These are phyloP conservation scores for Trinorchestia longiramus DNA, from an alignment of 1,140 invertebrate genomes.

Conservation along the genomic window DNA sequence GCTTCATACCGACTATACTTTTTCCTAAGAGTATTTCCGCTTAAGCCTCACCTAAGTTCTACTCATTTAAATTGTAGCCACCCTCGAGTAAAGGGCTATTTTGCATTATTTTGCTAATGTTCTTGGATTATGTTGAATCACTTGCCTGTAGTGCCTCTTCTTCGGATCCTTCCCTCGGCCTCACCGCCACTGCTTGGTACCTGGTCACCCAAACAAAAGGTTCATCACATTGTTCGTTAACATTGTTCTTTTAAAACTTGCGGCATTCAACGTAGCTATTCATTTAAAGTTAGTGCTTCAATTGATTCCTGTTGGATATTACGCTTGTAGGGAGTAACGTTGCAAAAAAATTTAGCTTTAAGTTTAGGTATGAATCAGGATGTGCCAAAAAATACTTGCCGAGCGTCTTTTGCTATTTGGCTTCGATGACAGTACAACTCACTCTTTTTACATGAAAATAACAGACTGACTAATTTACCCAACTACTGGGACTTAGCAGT, in stretches of 20 bases:
- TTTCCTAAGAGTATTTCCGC: too few relatives aligned
- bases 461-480: too few relatives aligned
- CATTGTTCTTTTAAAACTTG: neutral
- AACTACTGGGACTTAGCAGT: too few relatives aligned
- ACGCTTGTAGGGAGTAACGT: neutral
- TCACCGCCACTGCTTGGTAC: slow-evolving; percentile 43
- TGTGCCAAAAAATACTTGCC: neutral
- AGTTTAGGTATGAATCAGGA: neutral
- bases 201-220: neutral
- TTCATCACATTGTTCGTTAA: neutral
- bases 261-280: neutral
- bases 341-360: neutral
- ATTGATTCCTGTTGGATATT: neutral
- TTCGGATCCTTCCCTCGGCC: neutral
- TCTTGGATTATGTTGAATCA: neutral
- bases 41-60: neutral
- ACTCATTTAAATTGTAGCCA: too few relatives aligned
- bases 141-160: neutral
- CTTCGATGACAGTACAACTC: too few relatives aligned
- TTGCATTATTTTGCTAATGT: too few relatives aligned
- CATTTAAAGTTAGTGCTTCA: neutral
- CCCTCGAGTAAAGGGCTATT: too few relatives aligned
- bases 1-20: too few relatives aligned
- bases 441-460: too few relatives aligned
- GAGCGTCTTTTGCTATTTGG: too few relatives aligned